These are phyloP conservation scores for Mechanitis mazaeus DNA, from an alignment of 2,888 invertebrate species.

Conservation along the genomic window DNA sequence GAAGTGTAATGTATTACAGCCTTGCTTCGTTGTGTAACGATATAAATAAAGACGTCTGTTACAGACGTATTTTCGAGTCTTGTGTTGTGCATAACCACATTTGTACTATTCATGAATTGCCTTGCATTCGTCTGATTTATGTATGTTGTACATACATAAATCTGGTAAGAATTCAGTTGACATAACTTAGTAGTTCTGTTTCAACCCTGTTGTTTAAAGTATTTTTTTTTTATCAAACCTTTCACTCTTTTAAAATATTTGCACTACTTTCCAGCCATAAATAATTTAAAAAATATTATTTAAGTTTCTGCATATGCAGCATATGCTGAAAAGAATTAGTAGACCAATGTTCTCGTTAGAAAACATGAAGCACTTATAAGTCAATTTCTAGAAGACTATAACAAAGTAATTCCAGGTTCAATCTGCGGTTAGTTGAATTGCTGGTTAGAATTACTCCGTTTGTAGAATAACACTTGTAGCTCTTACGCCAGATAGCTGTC, in stretches of 20 bases:
- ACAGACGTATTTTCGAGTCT: not conserved
- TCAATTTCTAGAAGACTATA: not conserved
- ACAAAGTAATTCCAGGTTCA: constrained; percentile 8
- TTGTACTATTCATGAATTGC: constrained; percentile 3
- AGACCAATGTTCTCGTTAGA: no score
- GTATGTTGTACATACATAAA: not conserved
- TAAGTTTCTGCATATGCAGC: no score
- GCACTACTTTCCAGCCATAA: no score
- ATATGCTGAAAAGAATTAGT: no score
- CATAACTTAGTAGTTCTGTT: no score
- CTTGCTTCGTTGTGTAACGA: constrained; percentile 2
- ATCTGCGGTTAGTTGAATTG: constrained; percentile 16
- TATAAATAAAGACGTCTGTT: constrained; percentile 1
- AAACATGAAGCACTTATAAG: not conserved
- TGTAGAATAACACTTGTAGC: constrained; percentile 22
- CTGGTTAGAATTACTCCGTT: constrained; percentile 16
- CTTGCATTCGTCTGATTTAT: not conserved
- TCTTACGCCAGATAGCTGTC: constrained; percentile 10
- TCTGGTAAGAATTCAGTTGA: no score
- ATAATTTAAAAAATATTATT: no score
- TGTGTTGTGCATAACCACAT: constrained; percentile 5
- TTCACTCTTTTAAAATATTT: no score
- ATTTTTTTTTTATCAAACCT: no score
- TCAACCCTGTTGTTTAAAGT: no score
- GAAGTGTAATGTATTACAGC: not conserved